Evolutionary conservation across 2,888 invertebrate species (phyloP).

Genomic region (Alloplasta piceator): DNA sequence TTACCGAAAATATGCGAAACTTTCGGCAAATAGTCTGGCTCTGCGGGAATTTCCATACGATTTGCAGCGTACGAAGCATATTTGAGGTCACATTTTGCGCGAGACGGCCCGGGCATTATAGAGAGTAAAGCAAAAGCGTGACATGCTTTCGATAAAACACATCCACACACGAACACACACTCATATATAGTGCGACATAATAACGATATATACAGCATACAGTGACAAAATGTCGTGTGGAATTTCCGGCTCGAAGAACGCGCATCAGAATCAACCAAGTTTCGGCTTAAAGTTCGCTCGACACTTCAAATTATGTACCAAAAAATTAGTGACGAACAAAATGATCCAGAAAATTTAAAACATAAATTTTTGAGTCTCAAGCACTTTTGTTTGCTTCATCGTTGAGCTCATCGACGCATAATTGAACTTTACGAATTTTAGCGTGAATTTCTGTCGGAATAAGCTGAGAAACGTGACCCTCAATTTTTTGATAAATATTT

Average conservation of each 20-base stretch:
- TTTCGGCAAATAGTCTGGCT: neutral
- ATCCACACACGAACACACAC: neutral
- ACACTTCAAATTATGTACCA: neutral
- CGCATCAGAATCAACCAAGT: slow-evolving; percentile 7
- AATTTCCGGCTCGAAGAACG: slow-evolving; percentile 7
- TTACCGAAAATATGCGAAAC: slow-evolving; percentile 2
- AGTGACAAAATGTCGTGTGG: slow-evolving; percentile 22
- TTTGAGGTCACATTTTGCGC: slow-evolving; percentile 32
- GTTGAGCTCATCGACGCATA: too few relatives aligned
- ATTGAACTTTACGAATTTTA: too few relatives aligned
- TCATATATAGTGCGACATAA: slow-evolving; percentile 1
- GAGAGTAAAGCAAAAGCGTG: slow-evolving; percentile 22
- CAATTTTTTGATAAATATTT: too few relatives aligned
- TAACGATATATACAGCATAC: neutral
- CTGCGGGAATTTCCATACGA: slow-evolving; percentile 6
- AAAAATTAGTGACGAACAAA: too few relatives aligned
- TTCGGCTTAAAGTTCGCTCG: slow-evolving; percentile 3
- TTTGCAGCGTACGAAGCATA: slow-evolving; percentile 16
- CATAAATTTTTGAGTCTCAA: too few relatives aligned
- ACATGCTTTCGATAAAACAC: slow-evolving; percentile 26
- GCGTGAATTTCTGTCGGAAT: too few relatives aligned
- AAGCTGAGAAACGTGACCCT: too few relatives aligned
- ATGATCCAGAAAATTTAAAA: too few relatives aligned
- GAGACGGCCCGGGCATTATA: neutral
- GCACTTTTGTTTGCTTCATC: too few relatives aligned